Evolutionary conservation across 2,113 vertebrate species (phyloP).

Genomic region (Merops nubicus): DNA sequence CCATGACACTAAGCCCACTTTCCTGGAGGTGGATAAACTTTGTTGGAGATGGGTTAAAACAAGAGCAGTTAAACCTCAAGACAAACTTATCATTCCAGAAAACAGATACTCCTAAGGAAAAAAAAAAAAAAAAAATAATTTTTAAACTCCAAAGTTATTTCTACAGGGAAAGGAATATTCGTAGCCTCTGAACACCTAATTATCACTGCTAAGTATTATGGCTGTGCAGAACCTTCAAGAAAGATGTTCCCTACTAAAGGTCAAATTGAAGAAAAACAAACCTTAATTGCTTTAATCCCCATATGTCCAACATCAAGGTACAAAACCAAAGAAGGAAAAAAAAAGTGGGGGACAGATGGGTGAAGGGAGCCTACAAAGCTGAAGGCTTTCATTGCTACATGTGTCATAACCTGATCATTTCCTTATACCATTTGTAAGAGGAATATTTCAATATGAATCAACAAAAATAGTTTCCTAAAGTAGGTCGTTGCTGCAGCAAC

Average conservation of each 20-base stretch:
- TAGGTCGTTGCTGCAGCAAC: slow-evolving; percentile 85
- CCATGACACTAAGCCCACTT: neutral
- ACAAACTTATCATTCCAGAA: neutral
- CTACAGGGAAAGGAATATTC: neutral
- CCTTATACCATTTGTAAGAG: slow-evolving; percentile 65
- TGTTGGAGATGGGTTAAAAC: no score
- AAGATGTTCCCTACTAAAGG: neutral
- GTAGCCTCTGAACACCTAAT: neutral
- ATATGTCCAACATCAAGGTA: neutral
- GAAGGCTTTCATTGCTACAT: neutral
- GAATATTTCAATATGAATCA: slow-evolving; percentile 80
- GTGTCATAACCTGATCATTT: slow-evolving; percentile 39
- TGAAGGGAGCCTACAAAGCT: neutral
- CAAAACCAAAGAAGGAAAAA: neutral
- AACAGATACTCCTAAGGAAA: neutral
- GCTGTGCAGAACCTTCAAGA: neutral
- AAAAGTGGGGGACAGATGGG: no score
- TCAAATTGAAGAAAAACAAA: neutral
- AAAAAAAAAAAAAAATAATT: no score
- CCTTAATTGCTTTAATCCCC: neutral
- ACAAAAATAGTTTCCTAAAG: slow-evolving; percentile 81
- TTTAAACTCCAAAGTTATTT: neutral
- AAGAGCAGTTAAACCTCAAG: neutral
- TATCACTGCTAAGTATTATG: neutral
- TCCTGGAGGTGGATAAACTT: neutral